These are phyloP conservation scores for Antheraea pernyi DNA, from an alignment of 1,140 invertebrate species.

Conservation along the genomic window DNA sequence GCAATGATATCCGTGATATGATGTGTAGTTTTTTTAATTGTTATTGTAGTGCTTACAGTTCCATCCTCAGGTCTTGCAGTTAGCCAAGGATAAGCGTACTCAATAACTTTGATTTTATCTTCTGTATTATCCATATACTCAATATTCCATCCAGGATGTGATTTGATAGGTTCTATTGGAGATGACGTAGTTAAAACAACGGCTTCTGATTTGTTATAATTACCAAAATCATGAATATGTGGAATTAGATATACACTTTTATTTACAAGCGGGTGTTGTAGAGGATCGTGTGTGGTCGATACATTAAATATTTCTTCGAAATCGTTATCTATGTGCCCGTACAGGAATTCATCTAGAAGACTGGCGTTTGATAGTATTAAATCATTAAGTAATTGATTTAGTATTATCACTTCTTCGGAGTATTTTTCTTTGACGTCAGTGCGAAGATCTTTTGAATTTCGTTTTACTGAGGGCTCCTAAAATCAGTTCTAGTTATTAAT, in stretches of 20 bases:
- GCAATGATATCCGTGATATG: not conserved
- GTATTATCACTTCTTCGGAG: not conserved
- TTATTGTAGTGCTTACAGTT: not conserved
- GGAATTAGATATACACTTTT: conserved; percentile 6
- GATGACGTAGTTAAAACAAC: conserved; percentile 9
- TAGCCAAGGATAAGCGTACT: not conserved
- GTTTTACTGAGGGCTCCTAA: not conserved
- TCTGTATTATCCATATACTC: conserved; percentile 9
- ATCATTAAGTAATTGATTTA: conserved; percentile 4
- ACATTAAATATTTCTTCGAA: conserved; percentile 9
- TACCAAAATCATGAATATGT: not conserved
- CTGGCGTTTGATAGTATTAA: conserved; percentile 6
- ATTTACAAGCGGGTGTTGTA: conserved; percentile 7
- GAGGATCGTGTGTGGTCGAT: not conserved
- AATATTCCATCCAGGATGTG: not conserved
- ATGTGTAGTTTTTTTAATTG: not conserved
- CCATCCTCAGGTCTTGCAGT: not conserved
- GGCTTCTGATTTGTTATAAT: not conserved
- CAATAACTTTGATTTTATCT: not conserved
- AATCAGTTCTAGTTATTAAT: not conserved
- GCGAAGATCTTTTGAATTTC: not conserved
- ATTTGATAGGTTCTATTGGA: not conserved
- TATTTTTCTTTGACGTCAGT: not conserved
- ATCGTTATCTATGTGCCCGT: conserved; percentile 3
- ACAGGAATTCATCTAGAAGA: conserved; percentile 11